Evolutionary conservation across 2,113 vertebrate genomes (phyloP), one percentile per base, ranked within the genome.

Genomic region (Paracanthobrama guichenoti): DNA sequence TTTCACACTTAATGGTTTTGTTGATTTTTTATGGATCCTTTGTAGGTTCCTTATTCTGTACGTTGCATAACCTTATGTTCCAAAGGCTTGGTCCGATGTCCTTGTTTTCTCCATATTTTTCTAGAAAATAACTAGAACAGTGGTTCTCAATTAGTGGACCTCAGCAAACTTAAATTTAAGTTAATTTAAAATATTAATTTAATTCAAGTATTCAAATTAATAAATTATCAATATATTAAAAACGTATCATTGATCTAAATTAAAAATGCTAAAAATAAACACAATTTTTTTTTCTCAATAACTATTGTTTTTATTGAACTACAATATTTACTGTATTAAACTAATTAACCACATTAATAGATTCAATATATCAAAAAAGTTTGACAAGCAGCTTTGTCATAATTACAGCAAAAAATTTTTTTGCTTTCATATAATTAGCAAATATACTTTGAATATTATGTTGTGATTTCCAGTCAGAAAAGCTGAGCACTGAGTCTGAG

Each of bases 1-100:
- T 59, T 42, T 55, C 6, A 39, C 55, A 78, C 50, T 42, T 44
- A 13, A 35, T 77, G 50, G 10, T 59, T 42, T 78, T 78, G 31
- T 78, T 78, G 50, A 59, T 78, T 78, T n/a, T 78, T 59, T 8
- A 59, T 59, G 11, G 53, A 22, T 59, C 75, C 31, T 42, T 18
- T 8, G 48, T n/a, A n/a, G 28, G 9, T 77, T 31, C 4, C 3
- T 24, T 26, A 13, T 53, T 76, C 9, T 1, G 26, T 76, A 35
- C 22, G 2, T 53, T 59, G 22, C 53, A 24, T 77, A 24, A 39
- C 0, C 20, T 7, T 77, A 50, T 18, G 74, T 77, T 35, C 13
- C 31, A n/a, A 77, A 39, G 50, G 18, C 28, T n/a, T n/a, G n/a
- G n/a, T n/a, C n/a, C n/a, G n/a, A n/a, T n/a, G n/a, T n/a, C n/a